Evolutionary conservation across 2,888 invertebrate species (phyloP).

Genomic region (Papilio gigon): DNA sequence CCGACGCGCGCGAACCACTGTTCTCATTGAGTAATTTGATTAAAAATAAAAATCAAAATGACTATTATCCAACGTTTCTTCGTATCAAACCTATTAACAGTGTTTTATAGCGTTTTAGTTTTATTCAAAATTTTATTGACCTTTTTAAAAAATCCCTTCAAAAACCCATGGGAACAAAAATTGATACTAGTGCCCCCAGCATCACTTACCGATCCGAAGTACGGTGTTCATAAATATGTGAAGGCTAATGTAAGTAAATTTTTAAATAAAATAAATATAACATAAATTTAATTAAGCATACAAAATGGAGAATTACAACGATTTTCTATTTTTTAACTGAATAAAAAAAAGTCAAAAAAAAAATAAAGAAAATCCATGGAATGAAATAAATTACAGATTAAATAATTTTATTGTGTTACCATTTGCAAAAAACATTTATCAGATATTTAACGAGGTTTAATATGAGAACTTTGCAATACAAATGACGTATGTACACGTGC

Average conservation of each 20-base stretch:
- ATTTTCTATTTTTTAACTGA: too few relatives aligned
- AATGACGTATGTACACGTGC: not conserved
- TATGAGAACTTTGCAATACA: not conserved
- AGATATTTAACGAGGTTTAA: not conserved
- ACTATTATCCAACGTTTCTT: constrained; percentile 42
- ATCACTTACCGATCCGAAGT: constrained; percentile 74
- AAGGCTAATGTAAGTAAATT: constrained; percentile 78
- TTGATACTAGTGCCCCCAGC: constrained; percentile 67
- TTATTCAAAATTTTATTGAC: constrained; percentile 36
- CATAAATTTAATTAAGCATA: too few relatives aligned
- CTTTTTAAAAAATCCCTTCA: constrained; percentile 45
- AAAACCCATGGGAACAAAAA: constrained; percentile 42
- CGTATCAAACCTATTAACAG: constrained; percentile 43
- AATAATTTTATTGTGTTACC: too few relatives aligned
- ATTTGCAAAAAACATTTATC: too few relatives aligned
- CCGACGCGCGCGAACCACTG: not conserved
- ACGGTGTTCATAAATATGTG: constrained; percentile 79
- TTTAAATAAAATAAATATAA: constrained; percentile 5
- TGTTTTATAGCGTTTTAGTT: constrained; percentile 38
- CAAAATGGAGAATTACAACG: too few relatives aligned
- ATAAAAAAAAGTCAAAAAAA: too few relatives aligned
- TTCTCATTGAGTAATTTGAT: not conserved
- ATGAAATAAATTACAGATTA: too few relatives aligned
- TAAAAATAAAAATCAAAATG: constrained; percentile 41
- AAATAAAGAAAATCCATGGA: too few relatives aligned